These are phyloP conservation scores for Ara ararauna DNA, from an alignment of 2,797 vertebrate genomes.

Conservation along the genomic window DNA sequence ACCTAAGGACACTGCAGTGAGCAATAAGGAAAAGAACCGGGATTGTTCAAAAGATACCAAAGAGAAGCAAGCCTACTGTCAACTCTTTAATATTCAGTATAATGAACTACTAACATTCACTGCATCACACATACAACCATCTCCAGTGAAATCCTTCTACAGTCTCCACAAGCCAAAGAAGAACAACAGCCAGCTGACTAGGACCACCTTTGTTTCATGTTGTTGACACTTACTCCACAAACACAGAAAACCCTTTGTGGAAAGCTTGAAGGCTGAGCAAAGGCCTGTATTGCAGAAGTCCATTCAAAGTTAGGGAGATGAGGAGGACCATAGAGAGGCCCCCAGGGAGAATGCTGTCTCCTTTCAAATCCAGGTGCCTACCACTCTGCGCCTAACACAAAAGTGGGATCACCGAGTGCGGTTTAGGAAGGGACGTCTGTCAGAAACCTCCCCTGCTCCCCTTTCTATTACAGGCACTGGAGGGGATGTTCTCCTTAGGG, in stretches of 20 bases:
- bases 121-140: rapidly evolving
- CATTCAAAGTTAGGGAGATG: background rate
- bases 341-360: background rate
- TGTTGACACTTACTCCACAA: background rate
- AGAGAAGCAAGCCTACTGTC: background rate
- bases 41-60: background rate
- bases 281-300: background rate
- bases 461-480: rapidly evolving
- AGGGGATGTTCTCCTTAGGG: background rate
- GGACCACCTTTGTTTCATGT: background rate
- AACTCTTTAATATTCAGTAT: background rate
- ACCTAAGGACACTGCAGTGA: background rate
- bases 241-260: background rate
- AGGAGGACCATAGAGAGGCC: background rate
- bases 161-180: background rate
- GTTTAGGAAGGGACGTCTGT: background rate
- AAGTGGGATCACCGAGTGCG: background rate
- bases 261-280: background rate
- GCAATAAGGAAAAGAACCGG: background rate
- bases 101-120: background rate
- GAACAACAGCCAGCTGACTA: background rate
- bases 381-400: background rate
- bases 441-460: background rate
- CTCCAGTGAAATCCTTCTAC: background rate
- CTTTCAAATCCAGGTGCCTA: background rate